Evolutionary conservation across 30 jellyfish, hydroid and myxozoan genomes (phyloP), one percentile per base, ranked within the genome.

Genomic region (Hydractinia echinata): DNA sequence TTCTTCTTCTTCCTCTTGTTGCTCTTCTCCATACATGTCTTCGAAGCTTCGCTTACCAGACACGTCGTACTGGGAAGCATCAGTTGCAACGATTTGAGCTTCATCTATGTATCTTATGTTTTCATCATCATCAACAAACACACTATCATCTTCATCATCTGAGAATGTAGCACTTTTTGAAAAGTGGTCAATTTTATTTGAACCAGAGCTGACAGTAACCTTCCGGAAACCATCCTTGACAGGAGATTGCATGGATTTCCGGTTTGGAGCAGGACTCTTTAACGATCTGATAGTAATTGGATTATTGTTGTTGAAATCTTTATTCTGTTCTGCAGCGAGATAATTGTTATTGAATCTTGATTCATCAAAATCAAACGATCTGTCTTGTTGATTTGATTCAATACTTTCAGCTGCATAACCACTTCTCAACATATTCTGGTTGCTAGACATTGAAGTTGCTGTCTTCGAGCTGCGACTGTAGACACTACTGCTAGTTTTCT

Each of bases 221-320:
- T 71, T 71, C n/a, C 51, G 81, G 53, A 71, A 71, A 52, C 81
- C 81, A 71, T 71, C 81, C 4, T 20, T 71, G 13, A 71, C 81
- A n/a, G 74, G 74, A n/a, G 74, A 64, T 64, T 64, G 74, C 74
- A 64, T 64, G 10, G 19, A 51, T 51, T 13, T 64, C 2, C 74
- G 9, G 18, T 51, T 64, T 51, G 74, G 51, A 64, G 6, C 51
- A 64, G 74, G 74, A 64, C 74, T 64, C 16, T 64, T 44, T 0
- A 64, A 7, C 8, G 74, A 64, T 51, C 39, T 64, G 74, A 64
- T n/a, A n/a, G 74, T 64, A 64, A 64, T 64, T 13, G 74, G 74
- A 7, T 44, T 64, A 7, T 44, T 64, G 8, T 51, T 51, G 74
- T n/a, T 64, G 4, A n/a, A 44, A 44, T 51, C 8, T 64, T 51